Evolutionary conservation across 2,113 vertebrate species (phyloP).

Genomic region (Lanius ludovicianus): DNA sequence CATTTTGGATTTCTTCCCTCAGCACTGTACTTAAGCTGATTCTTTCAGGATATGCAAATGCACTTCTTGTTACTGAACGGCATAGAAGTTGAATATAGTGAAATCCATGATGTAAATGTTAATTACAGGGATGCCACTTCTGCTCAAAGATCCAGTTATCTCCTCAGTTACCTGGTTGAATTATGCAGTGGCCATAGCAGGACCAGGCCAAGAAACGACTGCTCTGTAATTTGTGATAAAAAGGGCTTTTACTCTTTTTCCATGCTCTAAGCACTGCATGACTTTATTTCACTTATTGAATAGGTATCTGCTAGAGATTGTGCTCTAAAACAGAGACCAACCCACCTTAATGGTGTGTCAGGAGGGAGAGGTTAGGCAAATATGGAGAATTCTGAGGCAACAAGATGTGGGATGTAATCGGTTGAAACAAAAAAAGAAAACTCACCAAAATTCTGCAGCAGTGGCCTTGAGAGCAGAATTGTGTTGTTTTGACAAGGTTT

Average conservation of each 20-base stretch:
- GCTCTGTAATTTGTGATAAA: background rate
- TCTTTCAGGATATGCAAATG: conserved; percentile 18
- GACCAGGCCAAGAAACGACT: background rate
- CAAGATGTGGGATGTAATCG: fast-evolving
- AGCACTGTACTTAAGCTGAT: background rate
- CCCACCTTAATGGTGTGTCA: background rate
- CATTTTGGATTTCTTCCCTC: conserved; percentile 1
- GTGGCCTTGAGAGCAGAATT: background rate
- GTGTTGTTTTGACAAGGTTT: background rate
- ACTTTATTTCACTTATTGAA: background rate
- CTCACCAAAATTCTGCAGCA: background rate
- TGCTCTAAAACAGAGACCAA: background rate
- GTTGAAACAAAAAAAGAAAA: background rate
- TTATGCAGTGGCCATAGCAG: fast-evolving
- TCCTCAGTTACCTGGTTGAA: background rate
- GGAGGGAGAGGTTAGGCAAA: background rate
- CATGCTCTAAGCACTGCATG: fast-evolving
- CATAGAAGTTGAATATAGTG: background rate
- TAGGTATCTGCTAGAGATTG: background rate
- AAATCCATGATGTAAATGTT: background rate
- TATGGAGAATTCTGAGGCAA: background rate
- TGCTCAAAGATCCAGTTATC: background rate
- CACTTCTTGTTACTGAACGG: background rate
- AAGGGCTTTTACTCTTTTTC: background rate
- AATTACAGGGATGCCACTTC: background rate